These are phyloP conservation scores for Hippocampus mohnikei DNA, from an alignment of 2,113 vertebrate species.

Conservation along the genomic window DNA sequence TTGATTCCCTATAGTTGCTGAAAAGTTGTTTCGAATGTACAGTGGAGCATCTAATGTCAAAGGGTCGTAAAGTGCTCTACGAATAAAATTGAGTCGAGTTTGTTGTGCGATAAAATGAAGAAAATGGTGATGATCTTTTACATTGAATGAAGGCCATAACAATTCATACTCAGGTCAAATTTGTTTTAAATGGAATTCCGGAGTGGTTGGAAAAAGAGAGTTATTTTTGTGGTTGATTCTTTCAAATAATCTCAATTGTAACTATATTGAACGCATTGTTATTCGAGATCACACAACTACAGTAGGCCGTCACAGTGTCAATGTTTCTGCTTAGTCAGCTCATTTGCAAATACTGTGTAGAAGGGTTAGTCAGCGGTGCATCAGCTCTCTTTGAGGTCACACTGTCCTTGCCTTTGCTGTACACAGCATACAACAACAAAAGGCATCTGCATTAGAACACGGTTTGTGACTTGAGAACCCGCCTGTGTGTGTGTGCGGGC, in stretches of 20 bases:
- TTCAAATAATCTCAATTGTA: too few relatives aligned
- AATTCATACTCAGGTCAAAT: not conserved
- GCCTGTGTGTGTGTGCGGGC: conserved; percentile 1
- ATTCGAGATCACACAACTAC: too few relatives aligned
- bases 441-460: conserved; percentile 9
- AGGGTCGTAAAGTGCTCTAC: too few relatives aligned
- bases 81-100: too few relatives aligned
- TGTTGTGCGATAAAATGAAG: too few relatives aligned
- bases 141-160: too few relatives aligned
- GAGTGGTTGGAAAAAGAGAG: not conserved
- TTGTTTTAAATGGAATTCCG: too few relatives aligned
- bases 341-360: not conserved
- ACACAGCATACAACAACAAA: conserved; percentile 11
- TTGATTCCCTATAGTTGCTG: too few relatives aligned
- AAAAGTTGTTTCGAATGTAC: too few relatives aligned
- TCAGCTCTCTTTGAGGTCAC: conserved; percentile 33
- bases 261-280: not conserved
- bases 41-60: too few relatives aligned
- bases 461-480: not conserved
- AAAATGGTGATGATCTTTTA: too few relatives aligned
- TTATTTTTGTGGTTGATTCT: too few relatives aligned
- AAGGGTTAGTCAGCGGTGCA: conserved; percentile 4
- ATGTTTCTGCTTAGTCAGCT: not conserved
- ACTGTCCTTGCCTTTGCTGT: conserved; percentile 23
- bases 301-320: not conserved